Evolutionary conservation across 2,888 invertebrate genomes (phyloP).

Genomic region (Oscheius onirici): DNA sequence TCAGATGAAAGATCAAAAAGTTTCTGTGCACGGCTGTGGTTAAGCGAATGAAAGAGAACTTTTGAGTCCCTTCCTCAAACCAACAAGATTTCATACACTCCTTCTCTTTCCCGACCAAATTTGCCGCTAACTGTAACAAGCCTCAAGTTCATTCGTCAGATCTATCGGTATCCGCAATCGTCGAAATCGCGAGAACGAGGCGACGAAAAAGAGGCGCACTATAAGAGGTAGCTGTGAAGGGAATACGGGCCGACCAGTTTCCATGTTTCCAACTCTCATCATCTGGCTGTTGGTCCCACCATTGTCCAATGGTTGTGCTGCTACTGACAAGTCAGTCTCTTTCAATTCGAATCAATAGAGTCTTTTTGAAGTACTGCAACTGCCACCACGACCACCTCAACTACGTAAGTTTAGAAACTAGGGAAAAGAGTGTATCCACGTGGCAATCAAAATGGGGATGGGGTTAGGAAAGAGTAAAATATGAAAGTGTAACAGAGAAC

Average conservation of each 20-base stretch:
- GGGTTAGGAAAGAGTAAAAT: not conserved
- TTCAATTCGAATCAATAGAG: not conserved
- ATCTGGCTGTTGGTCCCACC: conserved; percentile 14
- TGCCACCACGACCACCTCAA: not conserved
- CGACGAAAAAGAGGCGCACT: conserved; percentile 8
- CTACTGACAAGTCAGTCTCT: conserved; percentile 3
- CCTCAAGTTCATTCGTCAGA: too few species aligned
- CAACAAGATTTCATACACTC: too few species aligned
- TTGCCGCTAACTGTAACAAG: too few species aligned
- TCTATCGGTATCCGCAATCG: too few species aligned
- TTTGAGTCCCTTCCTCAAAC: too few species aligned
- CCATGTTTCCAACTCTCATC: conserved; percentile 10
- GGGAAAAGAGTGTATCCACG: too few species aligned
- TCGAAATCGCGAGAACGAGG: too few species aligned
- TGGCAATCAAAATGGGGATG: too few species aligned
- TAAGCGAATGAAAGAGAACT: too few species aligned
- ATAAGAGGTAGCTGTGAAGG: not conserved
- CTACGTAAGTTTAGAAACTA: not conserved
- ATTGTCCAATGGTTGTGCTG: conserved; percentile 12
- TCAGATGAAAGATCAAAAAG: too few species aligned
- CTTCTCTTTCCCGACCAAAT: too few species aligned
- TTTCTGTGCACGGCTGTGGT: too few species aligned
- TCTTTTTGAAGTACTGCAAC: not conserved
- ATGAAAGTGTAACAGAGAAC: not conserved
- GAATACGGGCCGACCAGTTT: not conserved